Conservation (phyloP, 2,888 invertebrate genomes). For the Euphydryas editha region DNA sequence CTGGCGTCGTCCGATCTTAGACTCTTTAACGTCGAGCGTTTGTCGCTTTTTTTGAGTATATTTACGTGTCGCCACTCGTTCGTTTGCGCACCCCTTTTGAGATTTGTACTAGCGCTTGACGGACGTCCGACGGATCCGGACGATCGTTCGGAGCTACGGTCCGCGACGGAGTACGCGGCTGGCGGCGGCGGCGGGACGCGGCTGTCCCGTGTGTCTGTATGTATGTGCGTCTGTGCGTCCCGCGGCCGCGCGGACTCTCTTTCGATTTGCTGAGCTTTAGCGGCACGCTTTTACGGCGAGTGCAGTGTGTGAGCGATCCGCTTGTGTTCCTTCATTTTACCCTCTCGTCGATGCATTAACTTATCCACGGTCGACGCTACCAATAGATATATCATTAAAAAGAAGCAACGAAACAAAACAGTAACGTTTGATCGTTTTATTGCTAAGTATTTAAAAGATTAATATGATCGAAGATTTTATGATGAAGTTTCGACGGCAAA, state of each 20-base stretch:
- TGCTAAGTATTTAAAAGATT: background rate
- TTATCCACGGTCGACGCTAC: conserved; percentile 13
- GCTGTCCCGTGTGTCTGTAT: conserved; percentile 48
- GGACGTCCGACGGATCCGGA: conserved; percentile 9
- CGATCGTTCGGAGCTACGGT: background rate
- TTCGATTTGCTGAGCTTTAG: conserved; percentile 64
- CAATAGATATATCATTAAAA: conserved; percentile 14
- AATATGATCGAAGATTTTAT: conserved; percentile 2
- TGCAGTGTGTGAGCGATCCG: conserved; percentile 34
- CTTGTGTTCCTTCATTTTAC: conserved; percentile 36
- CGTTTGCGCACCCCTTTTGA: conserved; percentile 11
- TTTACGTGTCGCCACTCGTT: conserved; percentile 4
- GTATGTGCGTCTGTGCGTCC: conserved; percentile 45
- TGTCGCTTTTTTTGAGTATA: conserved; percentile 1
- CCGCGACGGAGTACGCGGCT: conserved; percentile 40
- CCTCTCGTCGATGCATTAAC: conserved; percentile 15
- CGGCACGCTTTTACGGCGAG: conserved; percentile 52
- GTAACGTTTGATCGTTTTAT: background rate
- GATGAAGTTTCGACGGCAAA: background rate
- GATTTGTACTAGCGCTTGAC: conserved; percentile 14
- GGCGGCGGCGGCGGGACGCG: conserved; percentile 47
- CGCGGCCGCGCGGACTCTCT: conserved; percentile 50
- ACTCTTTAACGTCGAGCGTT: conserved; percentile 5
- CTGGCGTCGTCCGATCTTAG: conserved; percentile 31
- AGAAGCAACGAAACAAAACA: conserved; percentile 9